A percentile compares a stretch with the other conserved stretches of the same genome.
phyloP scores from a whole-genome alignment of 2,797 vertebrate species.

The Eidolon dupreanum region DNA sequence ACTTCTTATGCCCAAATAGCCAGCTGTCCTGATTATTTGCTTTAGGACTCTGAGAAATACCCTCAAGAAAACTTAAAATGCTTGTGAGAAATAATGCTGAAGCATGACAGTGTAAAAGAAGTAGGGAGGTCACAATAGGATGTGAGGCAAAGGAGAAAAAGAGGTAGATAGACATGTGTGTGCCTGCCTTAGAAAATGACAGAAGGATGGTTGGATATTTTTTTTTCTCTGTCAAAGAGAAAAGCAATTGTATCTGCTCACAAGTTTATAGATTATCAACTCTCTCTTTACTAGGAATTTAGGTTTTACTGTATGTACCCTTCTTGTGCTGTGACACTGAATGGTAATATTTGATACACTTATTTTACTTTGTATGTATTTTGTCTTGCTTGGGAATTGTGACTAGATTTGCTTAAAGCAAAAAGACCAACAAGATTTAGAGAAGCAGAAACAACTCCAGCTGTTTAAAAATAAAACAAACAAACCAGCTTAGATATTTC shows the following conservation, averaged over 20 bases:
- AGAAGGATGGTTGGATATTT: background rate
- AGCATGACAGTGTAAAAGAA: background rate
- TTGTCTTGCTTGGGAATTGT: conserved; percentile 8
- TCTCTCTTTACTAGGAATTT: background rate
- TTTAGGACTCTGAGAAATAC: background rate
- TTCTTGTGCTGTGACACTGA: background rate
- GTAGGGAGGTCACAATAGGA: background rate
- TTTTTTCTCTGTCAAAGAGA: background rate
- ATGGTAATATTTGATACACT: background rate
- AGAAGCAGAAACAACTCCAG: background rate
- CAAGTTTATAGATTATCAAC: background rate
- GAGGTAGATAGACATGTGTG: fast-evolving
- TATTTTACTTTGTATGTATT: background rate
- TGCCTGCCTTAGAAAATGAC: background rate
- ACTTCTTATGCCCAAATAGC: background rate
- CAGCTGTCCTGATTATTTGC: background rate
- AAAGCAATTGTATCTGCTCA: background rate
- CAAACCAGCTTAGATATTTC: background rate
- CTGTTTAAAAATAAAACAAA: conserved; percentile 32
- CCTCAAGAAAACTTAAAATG: conserved; percentile 7
- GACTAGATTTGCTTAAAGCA: background rate
- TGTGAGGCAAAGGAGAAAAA: background rate
- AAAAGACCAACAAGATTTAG: background rate
- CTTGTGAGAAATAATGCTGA: background rate
- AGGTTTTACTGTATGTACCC: background rate